A percentile compares a stretch with the other conserved stretches of the same genome.
These are phyloP conservation scores for Charina bottae DNA, from an alignment of 2,113 vertebrate genomes.

Conservation along the genomic window DNA sequence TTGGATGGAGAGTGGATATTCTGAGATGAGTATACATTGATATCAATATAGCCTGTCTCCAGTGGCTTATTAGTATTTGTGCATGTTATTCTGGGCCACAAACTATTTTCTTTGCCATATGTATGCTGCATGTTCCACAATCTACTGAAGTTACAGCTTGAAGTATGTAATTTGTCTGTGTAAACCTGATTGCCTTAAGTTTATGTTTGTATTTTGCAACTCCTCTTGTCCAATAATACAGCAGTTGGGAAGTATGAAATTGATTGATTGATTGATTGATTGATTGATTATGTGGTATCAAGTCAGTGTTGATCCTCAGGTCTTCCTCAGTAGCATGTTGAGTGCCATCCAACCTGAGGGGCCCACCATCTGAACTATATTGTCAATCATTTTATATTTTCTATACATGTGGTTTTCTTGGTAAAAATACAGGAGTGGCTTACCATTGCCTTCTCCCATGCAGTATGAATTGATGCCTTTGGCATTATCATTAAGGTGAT, in stretches of 20 bases:
- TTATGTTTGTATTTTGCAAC: conserved; percentile 25
- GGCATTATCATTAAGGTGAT: neutral
- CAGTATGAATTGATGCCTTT: neutral
- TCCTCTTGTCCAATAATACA: conserved; percentile 2
- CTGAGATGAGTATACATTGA: conserved; percentile 4
- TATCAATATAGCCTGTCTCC: neutral
- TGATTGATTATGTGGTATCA: neutral
- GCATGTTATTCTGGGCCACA: conserved; percentile 46
- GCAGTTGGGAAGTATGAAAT: neutral
- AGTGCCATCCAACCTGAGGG: neutral
- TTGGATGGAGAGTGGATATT: neutral
- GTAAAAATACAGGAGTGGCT: neutral
- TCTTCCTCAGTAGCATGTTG: neutral
- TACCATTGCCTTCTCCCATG: neutral
- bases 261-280: neutral
- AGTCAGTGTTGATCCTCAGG: neutral
- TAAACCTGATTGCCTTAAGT: conserved; percentile 23
- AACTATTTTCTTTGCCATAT: conserved; percentile 64
- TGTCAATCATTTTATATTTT: neutral
- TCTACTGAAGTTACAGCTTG: conserved; percentile 51
- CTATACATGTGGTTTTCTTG: neutral
- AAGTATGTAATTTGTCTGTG: conserved; percentile 29
- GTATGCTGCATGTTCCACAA: conserved; percentile 41
- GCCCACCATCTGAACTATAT: neutral
- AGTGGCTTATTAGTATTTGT: conserved; percentile 1